These are phyloP conservation scores for Halcyon badia DNA, from an alignment of 2,797 vertebrate species.

Conservation along the genomic window DNA sequence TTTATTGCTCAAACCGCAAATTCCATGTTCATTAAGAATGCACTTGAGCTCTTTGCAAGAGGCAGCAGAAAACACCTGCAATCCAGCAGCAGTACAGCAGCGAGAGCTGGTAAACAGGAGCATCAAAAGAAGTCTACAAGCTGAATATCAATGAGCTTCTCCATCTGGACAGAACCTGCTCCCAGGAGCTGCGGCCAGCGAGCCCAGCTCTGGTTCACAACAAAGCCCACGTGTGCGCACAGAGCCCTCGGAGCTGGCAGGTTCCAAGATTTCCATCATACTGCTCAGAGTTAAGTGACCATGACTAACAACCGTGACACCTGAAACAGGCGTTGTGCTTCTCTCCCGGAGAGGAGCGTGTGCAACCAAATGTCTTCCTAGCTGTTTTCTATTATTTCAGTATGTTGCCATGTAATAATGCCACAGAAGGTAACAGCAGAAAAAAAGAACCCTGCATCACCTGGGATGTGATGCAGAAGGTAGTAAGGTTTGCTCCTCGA, in stretches of 20 bases:
- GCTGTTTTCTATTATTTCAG: neutral
- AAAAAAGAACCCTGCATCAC: neutral
- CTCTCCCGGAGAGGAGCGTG: accelerated
- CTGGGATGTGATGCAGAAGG: neutral
- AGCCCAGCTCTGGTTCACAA: neutral
- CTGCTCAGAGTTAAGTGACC: neutral
- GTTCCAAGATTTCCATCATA: neutral
- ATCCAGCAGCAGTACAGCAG: neutral
- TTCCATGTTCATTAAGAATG: accelerated
- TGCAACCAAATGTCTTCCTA: neutral
- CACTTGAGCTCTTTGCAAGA: neutral
- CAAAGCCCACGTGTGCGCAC: accelerated
- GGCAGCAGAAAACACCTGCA: neutral
- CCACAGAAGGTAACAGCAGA: neutral
- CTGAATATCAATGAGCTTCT: neutral
- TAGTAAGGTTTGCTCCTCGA: neutral
- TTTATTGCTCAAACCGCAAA: neutral
- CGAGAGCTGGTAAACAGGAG: neutral
- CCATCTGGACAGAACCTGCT: neutral
- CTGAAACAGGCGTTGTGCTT: accelerated
- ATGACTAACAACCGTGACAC: neutral
- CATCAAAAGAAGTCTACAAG: neutral
- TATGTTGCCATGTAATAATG: neutral
- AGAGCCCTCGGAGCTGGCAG: neutral
- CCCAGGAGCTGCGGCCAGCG: neutral